Evolutionary conservation across 2,797 vertebrate genomes (phyloP), one percentile per base, ranked within the genome.

Genomic region (Enteromius trimaculatus): DNA sequence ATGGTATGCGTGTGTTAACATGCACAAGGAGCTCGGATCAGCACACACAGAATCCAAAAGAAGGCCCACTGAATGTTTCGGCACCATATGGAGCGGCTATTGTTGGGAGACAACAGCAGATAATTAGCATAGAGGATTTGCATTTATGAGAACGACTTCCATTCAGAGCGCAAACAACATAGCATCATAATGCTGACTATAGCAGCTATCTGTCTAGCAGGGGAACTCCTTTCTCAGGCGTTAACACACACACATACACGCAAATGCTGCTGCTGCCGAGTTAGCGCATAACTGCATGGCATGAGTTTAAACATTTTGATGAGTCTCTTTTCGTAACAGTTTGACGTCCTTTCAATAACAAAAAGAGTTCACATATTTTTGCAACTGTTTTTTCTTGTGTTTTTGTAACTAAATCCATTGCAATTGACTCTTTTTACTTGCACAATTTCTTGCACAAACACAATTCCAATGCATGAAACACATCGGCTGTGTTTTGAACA

Each of bases 101-200:
- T 94, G 93, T 93, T 93, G 91, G 88, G 90, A 91, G 92, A 92
- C 89, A 91, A 90, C 90, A 90, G 62, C n/a, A 90, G 90, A 91
- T 93, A 87, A 90, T 91, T 88, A 88, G 89, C 87, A 85, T 69
- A 68, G 77, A 77, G 80, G 79, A 92, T 93, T 93, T 92, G 92
- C 92, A 92, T 93, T 91, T 81, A 89, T 83, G 55, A 78, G 80
- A 79, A 74, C 62, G 62, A 78, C 80, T 90, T 89, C 91, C 91
- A 91, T 94, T 92, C 89, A 89, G 86, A 76, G 88, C 89, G 83
- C 83, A 79, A 84, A 89, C 68, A 88, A 85, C 89, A 77, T 21
- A 42, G 42, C 44, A 26, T 62, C 34, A 72, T 72, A 69, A 64
- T 51, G 80, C 82, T 83, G 82, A 83, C 75, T 77, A 64, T 60